Percentiles rank a stretch among this genome's conserved stretches.
Evolutionary conservation across 2,797 vertebrate genomes (phyloP).

Genomic region (Psittacula derbiana): DNA sequence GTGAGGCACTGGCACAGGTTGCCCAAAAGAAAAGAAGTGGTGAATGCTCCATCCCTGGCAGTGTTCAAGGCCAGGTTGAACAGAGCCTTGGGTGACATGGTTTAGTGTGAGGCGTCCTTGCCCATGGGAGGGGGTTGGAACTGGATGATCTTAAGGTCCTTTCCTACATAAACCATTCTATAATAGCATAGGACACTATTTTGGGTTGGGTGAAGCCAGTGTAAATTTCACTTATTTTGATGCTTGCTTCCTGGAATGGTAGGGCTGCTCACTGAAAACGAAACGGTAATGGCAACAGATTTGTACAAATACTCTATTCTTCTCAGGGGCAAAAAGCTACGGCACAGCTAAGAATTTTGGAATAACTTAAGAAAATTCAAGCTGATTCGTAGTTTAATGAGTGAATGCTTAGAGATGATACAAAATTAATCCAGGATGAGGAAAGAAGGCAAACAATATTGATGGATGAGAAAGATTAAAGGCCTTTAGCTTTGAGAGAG

Average conservation of each 20-base stretch:
- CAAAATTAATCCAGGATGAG: neutral
- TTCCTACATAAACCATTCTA: neutral
- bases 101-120: neutral
- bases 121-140: neutral
- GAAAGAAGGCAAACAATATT: neutral
- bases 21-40: neutral
- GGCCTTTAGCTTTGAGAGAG: neutral
- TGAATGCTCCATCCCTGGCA: neutral
- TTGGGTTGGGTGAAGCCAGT: neutral
- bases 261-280: no score
- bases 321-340: neutral
- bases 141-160: neutral
- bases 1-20: neutral
- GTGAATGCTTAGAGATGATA: neutral
- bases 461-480: neutral
- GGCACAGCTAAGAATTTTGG: neutral
- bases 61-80: neutral
- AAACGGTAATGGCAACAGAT: neutral
- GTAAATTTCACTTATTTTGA: neutral
- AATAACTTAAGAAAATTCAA: neutral
- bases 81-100: neutral
- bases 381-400: neutral
- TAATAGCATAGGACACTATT: neutral
- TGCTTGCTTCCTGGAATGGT: fast-evolving
- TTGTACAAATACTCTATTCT: neutral